These are phyloP conservation scores for Galerucella calmariensis DNA, from an alignment of 2,888 invertebrate species.

Conservation along the genomic window DNA sequence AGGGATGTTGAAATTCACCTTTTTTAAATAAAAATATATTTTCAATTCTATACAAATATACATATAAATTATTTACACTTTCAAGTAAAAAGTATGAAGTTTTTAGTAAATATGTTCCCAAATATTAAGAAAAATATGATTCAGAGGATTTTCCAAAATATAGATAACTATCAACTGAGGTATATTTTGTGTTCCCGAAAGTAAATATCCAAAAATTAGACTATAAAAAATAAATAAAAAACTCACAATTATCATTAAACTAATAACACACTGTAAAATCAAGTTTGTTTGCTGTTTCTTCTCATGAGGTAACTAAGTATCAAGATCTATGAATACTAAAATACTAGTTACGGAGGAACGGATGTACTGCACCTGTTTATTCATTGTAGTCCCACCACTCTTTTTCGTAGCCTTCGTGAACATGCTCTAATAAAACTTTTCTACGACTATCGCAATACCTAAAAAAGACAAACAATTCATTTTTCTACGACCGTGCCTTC, in stretches of 20 bases:
- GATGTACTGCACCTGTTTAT: conserved; percentile 65
- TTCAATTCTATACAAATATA: conserved; percentile 3
- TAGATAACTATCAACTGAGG: conserved; percentile 14
- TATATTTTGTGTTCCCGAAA: conserved; percentile 33
- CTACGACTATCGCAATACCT: conserved; percentile 99
- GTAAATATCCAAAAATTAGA: conserved; percentile 27
- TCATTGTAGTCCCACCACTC: conserved; percentile 98
- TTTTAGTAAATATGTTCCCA: neutral
- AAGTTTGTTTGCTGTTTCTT: conserved; percentile 28
- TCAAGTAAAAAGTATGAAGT: neutral
- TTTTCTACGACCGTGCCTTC: conserved; percentile 33
- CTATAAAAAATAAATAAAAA: conserved; percentile 41
- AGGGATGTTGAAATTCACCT: neutral
- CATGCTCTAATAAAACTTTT: conserved; percentile 95
- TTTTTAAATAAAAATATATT: conserved; percentile 1
- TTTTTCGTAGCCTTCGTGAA: conserved; percentile 98
- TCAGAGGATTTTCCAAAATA: conserved; percentile 15
- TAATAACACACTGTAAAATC: conserved; percentile 38
- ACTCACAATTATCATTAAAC: conserved; percentile 31
- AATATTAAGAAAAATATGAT: conserved; percentile 14
- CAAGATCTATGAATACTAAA: conserved; percentile 50
- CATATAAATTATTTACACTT: conserved; percentile 7
- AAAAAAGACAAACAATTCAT: conserved; percentile 55
- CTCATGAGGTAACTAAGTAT: conserved; percentile 54
- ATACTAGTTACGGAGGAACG: conserved; percentile 54